Evolutionary conservation across 1,140 invertebrate genomes (phyloP), one percentile per base, ranked within the genome.

Genomic region (Ceratina calcarata): DNA sequence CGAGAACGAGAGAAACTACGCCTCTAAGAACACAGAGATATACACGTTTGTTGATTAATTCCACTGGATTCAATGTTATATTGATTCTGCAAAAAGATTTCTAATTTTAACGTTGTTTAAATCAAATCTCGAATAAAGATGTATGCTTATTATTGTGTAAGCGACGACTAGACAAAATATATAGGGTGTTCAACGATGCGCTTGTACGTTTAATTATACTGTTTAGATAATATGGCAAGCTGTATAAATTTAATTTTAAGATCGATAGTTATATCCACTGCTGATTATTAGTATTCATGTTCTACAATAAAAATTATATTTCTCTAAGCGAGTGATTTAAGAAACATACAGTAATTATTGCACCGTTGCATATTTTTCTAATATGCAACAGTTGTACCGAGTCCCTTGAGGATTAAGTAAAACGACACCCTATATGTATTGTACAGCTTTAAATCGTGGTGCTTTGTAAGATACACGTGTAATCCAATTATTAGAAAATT

Each of bases 381-480:
- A 45, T 45, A 10, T 61, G 24, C 45, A 70, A 72, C 57, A 72
- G 12, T 62, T 71, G 49, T 37, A 78, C 69, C 69, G 61, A 72
- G 57, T 65, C 3, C 32, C 68, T 78, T 72, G 49, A 55, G 62
- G 32, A 45, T 76, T 69, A 37, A 22, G 51, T 64, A 61, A 75
- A 57, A 51, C 27, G 53, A 84, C 77, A 84, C 71, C 82, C 77
- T 84, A 71, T 84, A 80, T 78, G 69, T 84, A 83, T 82, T 84
- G 76, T 80, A 58, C 80, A 83, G 73, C 45, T 71, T 80, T 80
- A 84, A 72, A 62, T 83, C 70, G 84, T 89, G 88, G 87, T 89
- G 88, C 88, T 89, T 89, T 89, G 80, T 88, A 89, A 88, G 15
- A 89, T 89, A 89, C 68, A 80, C 74, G 71, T 88, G 78, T 83